Evolutionary conservation across 2,797 vertebrate species (phyloP), one percentile per base, ranked within the genome.

Genomic region (Pagetopsis macropterus): DNA sequence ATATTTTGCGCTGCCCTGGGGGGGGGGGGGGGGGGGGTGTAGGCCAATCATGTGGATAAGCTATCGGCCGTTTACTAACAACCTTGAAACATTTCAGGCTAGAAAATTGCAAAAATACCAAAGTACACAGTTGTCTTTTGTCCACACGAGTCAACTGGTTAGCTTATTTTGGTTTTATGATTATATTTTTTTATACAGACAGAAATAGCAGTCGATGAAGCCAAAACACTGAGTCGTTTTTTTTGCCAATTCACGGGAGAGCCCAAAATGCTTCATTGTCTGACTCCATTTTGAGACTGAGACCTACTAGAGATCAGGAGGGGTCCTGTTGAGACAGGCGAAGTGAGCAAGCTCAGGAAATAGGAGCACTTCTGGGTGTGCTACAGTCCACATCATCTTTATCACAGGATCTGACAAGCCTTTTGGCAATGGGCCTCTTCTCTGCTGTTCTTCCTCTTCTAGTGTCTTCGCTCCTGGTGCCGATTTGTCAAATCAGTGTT

Each of bases 341-440:
- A 86, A 84, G 76, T 83, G 88, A 84, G 70, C 81, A 83, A 88
- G 73, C 77, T 59, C 61, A 71, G 76, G 65, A 83, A 88, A 90
- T 84, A 77, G 86, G 77, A 81, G 77, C 82, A 85, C 75, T 76
- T 82, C 70, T 85, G 82, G 89, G 89, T 84, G 84, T 86, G 85
- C 87, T 84, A 66, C 83, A 91, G 92, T 91, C 89, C 89, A 63
- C 19, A 50, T 73, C 81, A 79, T 87, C 75, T 57, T 85, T 41
- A 87, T 88, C 87, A 70, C 90, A 89, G 78, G 93, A 88, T 86
- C 81, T 84, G 92, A 92, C 93, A 91, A 87, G 91, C 85, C 83
- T 78, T 79, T 87, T 90, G 89, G 87, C 84, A 82, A 61, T 40
- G 50, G 68, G 84, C 78, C 82, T 76, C 75, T 73, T 78, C 78